Conservation (phyloP, 2,888 invertebrate species). For the Papilio demoleus region DNA sequence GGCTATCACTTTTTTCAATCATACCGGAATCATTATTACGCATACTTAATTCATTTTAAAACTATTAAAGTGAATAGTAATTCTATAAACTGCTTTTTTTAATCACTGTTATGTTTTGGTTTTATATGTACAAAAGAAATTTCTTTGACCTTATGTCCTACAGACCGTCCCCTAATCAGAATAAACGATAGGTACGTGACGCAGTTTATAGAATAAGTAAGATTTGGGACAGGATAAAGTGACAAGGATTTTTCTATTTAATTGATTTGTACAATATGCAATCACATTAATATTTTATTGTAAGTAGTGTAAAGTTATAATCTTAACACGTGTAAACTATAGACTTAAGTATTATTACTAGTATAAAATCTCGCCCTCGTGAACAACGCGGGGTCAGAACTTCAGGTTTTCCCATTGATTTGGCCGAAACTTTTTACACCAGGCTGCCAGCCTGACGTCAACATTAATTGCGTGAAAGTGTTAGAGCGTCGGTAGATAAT, state of each 20-base stretch:
- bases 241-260: background rate
- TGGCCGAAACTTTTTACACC: too few relatives aligned
- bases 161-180: background rate
- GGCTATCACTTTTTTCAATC: conserved; percentile 2
- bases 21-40: background rate
- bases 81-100: background rate
- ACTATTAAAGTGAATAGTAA: background rate
- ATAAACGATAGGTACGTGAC: conserved; percentile 5
- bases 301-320: too few relatives aligned
- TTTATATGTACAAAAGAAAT: background rate
- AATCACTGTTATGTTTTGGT: background rate
- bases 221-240: background rate
- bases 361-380: too few relatives aligned
- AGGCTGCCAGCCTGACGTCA: too few relatives aligned
- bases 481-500: too few relatives aligned
- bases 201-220: background rate
- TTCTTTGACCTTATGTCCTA: conserved; percentile 2
- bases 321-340: too few relatives aligned
- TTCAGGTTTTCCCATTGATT: too few relatives aligned
- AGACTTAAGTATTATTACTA: too few relatives aligned
- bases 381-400: too few relatives aligned
- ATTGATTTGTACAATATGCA: background rate
- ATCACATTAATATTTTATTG: background rate
- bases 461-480: too few relatives aligned
- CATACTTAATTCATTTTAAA: background rate